Base-by-base conservation (phyloP, 2,888 invertebrate species). In the Lysandra bellargus region DNA sequence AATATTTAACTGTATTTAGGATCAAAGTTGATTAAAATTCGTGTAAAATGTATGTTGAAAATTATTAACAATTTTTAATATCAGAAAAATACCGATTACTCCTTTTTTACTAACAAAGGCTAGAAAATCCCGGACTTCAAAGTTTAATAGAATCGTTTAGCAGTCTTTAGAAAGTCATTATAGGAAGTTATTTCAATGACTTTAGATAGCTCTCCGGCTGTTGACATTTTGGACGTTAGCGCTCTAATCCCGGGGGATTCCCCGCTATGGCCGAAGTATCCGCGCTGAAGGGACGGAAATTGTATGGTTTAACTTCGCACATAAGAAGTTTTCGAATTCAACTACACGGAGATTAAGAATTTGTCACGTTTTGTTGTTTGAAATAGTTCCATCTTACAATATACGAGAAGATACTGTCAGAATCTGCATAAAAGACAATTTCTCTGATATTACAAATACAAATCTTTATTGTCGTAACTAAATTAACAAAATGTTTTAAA, bases 111-210 rank as follows among this genome's bases (percentile, higher is more conserved):
- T 30, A 69, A 69, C 30, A 14, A 69, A 69, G 64, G 7, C 30
- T 30, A 69, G 30, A 30, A 69, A 69, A 23, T 23, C 61, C n/a
- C 33, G 64, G 61, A 23, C 23, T 30, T 37, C 1, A 33, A 4
- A 33, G 33, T 69, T 69, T 69, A 69, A 69, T 69, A 33, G 69
- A 69, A 69, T 33, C 33, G 69, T 69, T n/a, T 23, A 61, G 37
- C 33, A 37, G 17, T 69, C 33, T 69, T 69, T 69, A 69, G 69
- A 69, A 69, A 69, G 69, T 37, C 69, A 14, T 14, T 69, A 69
- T 69, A 69, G 69, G 69, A 30, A 69, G 69, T 69, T 69, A 69
- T 69, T 69, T 69, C 33, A 69, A 69, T 69, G 69, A 37, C 4
- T 64, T 30, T 3, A 64, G 64, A 64, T 64, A 33, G 64, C 64